A percentile compares a stretch with the other conserved stretches of the same genome.
Conservation (phyloP, 2,888 invertebrate genomes). For the Spisula solida region DNA sequence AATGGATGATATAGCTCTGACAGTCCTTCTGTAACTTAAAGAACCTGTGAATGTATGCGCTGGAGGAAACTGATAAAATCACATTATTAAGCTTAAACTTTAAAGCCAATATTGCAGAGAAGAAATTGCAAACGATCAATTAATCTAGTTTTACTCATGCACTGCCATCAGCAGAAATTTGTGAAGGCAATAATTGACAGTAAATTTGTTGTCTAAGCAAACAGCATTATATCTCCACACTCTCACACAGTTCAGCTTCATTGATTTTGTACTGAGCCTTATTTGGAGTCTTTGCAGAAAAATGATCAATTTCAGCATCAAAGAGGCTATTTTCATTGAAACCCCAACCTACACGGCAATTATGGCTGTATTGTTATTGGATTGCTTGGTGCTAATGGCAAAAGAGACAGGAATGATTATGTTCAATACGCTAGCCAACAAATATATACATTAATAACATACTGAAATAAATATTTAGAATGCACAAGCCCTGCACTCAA, state of each 20-base stretch:
- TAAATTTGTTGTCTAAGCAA: slow-evolving; percentile 8
- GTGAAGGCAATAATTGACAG: slow-evolving; percentile 1
- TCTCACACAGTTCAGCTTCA: neutral
- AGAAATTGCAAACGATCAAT: neutral
- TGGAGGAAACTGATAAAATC: too few relatives aligned
- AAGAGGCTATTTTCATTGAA: neutral
- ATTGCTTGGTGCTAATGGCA: neutral
- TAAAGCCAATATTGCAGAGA: neutral
- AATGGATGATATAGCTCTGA: too few relatives aligned
- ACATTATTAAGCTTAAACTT: neutral
- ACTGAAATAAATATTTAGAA: neutral
- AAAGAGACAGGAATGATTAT: neutral
- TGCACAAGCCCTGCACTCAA: too few relatives aligned
- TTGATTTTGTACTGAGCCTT: neutral
- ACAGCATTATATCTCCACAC: neutral
- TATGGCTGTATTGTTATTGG: neutral
- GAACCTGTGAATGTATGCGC: too few relatives aligned
- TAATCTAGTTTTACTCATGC: neutral
- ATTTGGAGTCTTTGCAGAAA: neutral
- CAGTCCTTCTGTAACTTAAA: too few relatives aligned
- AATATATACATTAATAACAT: neutral
- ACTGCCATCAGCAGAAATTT: slow-evolving; percentile 10
- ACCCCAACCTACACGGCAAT: neutral
- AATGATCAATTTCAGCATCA: slow-evolving; percentile 10
- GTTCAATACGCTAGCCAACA: too few relatives aligned